A percentile compares a stretch with the other conserved stretches of the same genome.
These are phyloP conservation scores for Heterodera filipjevi DNA, from an alignment of 2,888 invertebrate genomes.

Conservation along the genomic window DNA sequence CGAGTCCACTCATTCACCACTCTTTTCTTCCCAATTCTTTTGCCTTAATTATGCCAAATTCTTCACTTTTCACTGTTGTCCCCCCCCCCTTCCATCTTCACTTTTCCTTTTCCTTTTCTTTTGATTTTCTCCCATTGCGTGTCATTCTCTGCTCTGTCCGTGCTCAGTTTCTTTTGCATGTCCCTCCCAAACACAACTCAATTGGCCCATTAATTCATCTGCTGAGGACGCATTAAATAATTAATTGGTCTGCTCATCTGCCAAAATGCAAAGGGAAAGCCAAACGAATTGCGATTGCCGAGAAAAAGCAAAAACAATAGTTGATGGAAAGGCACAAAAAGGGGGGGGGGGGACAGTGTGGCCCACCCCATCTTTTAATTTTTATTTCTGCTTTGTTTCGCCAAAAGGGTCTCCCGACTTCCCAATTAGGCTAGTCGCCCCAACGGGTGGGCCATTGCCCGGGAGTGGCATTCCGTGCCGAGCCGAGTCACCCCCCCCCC, in stretches of 20 bases:
- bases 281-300: neutral
- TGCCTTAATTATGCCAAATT: too few relatives aligned
- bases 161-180: neutral
- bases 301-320: neutral
- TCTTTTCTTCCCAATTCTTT: too few relatives aligned
- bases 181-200: neutral
- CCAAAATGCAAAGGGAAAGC: neutral
- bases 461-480: neutral
- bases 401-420: neutral
- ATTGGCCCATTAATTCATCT: neutral
- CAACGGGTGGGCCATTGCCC: neutral
- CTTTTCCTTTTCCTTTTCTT: neutral
- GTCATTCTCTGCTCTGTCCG: neutral
- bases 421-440: conserved; percentile 1
- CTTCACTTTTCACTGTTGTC: too few relatives aligned
- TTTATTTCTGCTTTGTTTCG: conserved; percentile 7
- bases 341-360: neutral
- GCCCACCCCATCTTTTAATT: conserved; percentile 1
- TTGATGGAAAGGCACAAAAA: neutral
- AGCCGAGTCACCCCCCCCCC: neutral
- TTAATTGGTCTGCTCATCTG: conserved; percentile 9
- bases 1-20: too few relatives aligned
- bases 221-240: conserved; percentile 5
- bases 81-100: neutral
- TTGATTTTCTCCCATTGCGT: neutral